Evolutionary conservation across 1,140 invertebrate genomes (phyloP).

Genomic region (Drosophila pseudoobscura): DNA sequence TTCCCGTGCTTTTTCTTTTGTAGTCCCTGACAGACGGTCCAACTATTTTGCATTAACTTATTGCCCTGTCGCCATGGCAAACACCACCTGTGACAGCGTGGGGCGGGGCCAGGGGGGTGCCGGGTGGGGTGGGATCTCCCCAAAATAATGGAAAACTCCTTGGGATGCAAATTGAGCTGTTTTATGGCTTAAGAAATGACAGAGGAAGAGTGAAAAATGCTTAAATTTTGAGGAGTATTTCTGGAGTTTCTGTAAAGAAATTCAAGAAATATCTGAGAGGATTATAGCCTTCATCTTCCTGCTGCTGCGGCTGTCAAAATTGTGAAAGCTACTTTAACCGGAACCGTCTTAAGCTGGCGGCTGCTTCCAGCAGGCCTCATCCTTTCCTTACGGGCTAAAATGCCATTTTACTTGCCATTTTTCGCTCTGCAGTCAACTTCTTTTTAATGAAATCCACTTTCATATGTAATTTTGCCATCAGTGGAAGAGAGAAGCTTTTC

Average conservation of each 20-base stretch:
- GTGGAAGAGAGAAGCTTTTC: slow-evolving; percentile 15
- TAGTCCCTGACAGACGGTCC: slow-evolving; percentile 11
- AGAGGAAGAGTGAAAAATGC: no score
- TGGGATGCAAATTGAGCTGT: slow-evolving; percentile 3
- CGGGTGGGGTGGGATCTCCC: not conserved
- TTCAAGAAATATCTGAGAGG: not conserved
- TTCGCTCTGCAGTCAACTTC: slow-evolving; percentile 57
- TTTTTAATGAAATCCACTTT: slow-evolving; percentile 81
- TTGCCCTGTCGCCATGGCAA: slow-evolving; percentile 39
- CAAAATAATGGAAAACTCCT: slow-evolving; percentile 3
- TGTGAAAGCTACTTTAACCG: no score
- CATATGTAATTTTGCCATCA: slow-evolving; percentile 74
- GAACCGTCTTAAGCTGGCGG: not conserved
- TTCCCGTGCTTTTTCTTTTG: slow-evolving; percentile 17
- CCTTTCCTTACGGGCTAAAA: slow-evolving; percentile 19
- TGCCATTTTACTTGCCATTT: slow-evolving; percentile 55
- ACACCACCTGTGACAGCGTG: slow-evolving; percentile 31
- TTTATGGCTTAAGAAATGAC: no score
- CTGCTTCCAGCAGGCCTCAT: slow-evolving; percentile 13
- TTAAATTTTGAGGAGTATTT: not conserved
- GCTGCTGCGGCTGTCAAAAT: no score
- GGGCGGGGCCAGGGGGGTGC: no score
- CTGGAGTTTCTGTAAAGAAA: not conserved
- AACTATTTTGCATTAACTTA: slow-evolving; percentile 56
- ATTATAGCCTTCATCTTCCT: no score